Evolutionary conservation across 2,113 vertebrate genomes (phyloP).

Genomic region (Pteronura brasiliensis): DNA sequence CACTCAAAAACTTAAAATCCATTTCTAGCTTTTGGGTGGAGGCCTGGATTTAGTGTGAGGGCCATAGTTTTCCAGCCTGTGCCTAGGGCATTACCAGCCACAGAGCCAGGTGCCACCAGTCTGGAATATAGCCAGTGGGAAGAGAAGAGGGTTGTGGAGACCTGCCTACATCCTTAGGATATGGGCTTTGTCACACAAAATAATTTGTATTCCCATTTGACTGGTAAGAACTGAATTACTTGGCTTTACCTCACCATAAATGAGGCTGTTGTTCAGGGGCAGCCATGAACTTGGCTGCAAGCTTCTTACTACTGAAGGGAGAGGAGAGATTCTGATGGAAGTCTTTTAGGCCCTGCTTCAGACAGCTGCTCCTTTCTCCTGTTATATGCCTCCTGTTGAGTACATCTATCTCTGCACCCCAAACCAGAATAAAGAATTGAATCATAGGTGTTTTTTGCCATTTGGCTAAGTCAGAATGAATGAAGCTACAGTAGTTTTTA

Average conservation of each 20-base stretch:
- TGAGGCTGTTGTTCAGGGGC: background rate
- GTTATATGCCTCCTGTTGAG: background rate
- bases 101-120: background rate
- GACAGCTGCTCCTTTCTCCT: background rate
- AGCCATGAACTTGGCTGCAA: background rate
- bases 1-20: background rate
- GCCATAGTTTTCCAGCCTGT: background rate
- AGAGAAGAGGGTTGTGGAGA: background rate
- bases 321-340: background rate
- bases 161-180: background rate
- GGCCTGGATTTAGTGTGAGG: background rate
- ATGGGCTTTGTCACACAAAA: background rate
- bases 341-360: background rate
- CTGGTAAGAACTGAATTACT: background rate
- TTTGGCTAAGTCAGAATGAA: background rate
- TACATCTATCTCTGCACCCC: background rate
- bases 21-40: background rate
- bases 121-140: background rate
- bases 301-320: background rate
- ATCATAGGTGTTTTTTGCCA: background rate
- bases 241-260: background rate
- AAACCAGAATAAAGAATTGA: background rate
- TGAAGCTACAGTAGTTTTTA: background rate
- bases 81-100: background rate
- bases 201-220: background rate